Evolutionary conservation across 2,888 invertebrate species (phyloP), one percentile per base, ranked within the genome.

Genomic region (Parochlus steinenii): DNA sequence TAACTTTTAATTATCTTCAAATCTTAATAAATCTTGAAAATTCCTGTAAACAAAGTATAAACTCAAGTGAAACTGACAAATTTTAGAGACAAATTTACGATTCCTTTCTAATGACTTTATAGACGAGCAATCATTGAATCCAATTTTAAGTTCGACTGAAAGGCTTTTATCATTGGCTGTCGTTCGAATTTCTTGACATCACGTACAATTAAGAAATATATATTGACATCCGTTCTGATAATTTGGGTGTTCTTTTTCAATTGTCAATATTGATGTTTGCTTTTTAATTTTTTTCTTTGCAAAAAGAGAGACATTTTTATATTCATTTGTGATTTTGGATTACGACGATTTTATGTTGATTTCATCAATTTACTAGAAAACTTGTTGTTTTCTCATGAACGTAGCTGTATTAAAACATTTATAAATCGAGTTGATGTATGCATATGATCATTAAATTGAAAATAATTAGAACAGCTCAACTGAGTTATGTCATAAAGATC

Each of bases 151-250:
- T 30, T 29, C 19, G 19, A 6, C 19, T 5, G 22, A 20, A 16
- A 19, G 12, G 8, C n/a, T n/a, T n/a, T n/a, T n/a, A n/a, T n/a
- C n/a, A n/a, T n/a, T 16, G 15, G 8, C 14, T 31, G 23, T 31
- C 31, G 22, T 31, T 22, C 20, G 31, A 31, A 18, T 31, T 22
- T 20, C 33, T 29, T 36, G 36, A 36, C 36, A 36, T 36, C 36
- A 30, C 30, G 28, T 36, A 36, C 36, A 36, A 36, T 36, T 36
- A 36, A 30, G 36, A 36, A 26, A 36, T 36, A 31, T 29, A 33
- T 36, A 36, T 36, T 36, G 36, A 36, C 36, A 36, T 36, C 36
- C 36, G 36, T 22, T 36, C 28, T 36, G 36, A 24, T 36, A n/a
- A 30, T 36, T 36, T 36, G 36, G 36, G 36, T 36, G 36, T 26